Conservation (phyloP, 2,888 invertebrate genomes). For the Drosophila kuntzei region DNA sequence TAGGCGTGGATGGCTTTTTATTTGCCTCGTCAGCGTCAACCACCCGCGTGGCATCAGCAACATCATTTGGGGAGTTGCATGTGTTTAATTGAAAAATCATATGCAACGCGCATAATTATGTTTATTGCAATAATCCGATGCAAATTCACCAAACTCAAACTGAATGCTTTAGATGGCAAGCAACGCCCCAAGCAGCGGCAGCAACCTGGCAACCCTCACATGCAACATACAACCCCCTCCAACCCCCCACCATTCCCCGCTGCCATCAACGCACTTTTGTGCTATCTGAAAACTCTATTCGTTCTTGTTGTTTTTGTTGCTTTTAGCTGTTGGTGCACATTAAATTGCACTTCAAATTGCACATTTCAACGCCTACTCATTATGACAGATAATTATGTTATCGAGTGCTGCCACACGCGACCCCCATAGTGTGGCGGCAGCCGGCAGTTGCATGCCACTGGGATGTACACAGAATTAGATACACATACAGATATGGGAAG, state of each 20-base stretch:
- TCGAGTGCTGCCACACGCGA: conserved; percentile 76
- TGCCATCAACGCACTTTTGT: conserved; percentile 19
- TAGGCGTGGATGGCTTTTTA: conserved; percentile 58
- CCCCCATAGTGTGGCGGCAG: conserved; percentile 12
- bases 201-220: conserved; percentile 42
- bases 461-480: conserved; percentile 9
- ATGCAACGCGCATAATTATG: conserved; percentile 84
- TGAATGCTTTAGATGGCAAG: conserved; percentile 59
- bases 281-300: conserved; percentile 9
- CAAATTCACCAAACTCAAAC: conserved; percentile 79
- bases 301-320: conserved; percentile 30
- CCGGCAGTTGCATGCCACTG: conserved; percentile 21
- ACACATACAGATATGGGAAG: conserved; percentile 3
- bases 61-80: conserved; percentile 63
- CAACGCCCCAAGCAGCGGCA: conserved; percentile 34
- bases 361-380: conserved; percentile 84
- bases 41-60: conserved; percentile 46
- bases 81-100: conserved; percentile 85
- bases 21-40: conserved; percentile 62
- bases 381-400: conserved; percentile 82
- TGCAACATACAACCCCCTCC: conserved; percentile 2
- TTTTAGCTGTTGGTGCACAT: conserved; percentile 66
- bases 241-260: not conserved
- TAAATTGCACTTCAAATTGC: conserved; percentile 82
- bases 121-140: conserved; percentile 83